Evolutionary conservation across 2,888 invertebrate genomes (phyloP).

Genomic region (Agrenia bidenticulata): DNA sequence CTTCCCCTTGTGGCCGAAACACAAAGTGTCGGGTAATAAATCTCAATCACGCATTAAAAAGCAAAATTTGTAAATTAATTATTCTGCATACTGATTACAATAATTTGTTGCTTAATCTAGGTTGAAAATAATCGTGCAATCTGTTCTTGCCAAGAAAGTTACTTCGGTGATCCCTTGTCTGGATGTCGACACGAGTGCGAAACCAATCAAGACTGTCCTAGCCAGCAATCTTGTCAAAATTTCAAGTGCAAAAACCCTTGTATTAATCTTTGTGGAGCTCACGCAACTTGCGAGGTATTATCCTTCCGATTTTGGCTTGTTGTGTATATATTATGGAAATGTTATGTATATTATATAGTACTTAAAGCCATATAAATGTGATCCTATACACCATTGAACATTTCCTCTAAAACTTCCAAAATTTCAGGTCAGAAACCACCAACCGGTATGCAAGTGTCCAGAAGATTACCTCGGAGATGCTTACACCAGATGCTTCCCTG

Average conservation of each 20-base stretch:
- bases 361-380: no score
- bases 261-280: conserved; percentile 68
- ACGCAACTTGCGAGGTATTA: conserved; percentile 77
- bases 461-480: conserved; percentile 76
- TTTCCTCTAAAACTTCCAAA: no score
- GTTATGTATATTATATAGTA: no score
- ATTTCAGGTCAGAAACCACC: conserved; percentile 44
- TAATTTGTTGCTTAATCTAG: neutral
- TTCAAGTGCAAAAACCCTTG: conserved; percentile 78
- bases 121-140: conserved; percentile 62
- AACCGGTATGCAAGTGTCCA: conserved; percentile 49
- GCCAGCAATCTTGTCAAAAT: conserved; percentile 68
- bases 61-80: no score
- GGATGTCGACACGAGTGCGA: conserved; percentile 54
- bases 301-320: no score
- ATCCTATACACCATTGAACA: no score
- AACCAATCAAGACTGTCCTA: conserved; percentile 52
- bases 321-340: no score
- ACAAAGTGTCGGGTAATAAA: conserved; percentile 45
- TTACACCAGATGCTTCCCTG: conserved; percentile 72
- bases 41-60: no score
- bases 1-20: conserved; percentile 52
- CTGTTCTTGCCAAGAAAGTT: conserved; percentile 29
- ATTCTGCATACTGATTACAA: neutral
- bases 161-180: conserved; percentile 51